Base-by-base conservation (phyloP, 1,140 invertebrate species). In the Asbolus verrucosus region DNA sequence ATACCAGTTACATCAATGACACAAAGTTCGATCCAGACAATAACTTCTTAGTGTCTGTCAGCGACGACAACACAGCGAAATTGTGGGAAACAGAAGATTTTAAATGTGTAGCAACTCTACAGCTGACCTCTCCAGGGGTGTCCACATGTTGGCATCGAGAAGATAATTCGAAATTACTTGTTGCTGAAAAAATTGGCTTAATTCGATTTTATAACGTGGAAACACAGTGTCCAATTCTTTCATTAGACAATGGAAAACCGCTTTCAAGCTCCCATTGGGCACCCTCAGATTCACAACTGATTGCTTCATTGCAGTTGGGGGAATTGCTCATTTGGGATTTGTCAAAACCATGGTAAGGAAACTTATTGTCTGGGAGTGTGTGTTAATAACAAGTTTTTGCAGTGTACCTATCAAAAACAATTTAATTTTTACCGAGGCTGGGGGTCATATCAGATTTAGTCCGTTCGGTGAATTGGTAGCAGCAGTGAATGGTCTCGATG, bases 11-110 rank as follows among this genome's bases (percentile, higher is more conserved):
- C 77, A 85, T 92, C 0, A 94, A 94, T 80, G 84, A 85, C 38
- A 78, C 92, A 15, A 82, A 85, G 21, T 93, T 87, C 84, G 90
- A 92, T 74, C 86, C 87, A 4, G 86, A 87, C 41, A 91, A 91
- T 15, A 84, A 87, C 27, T 83, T 86, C 61, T 75, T 94, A 31
- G 91, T 90, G 11, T 92, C 90, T 33, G 89, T 88, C 6, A 90
- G 91, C 69, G 92, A 94, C 82, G 92, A 94, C 80, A 86, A 88
- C 36, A 90, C 89, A 0, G 92, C 90, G 77, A 85, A 87, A 74
- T 79, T 94, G 14, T 93, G 91, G 91, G 82, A 80, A 36, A 77
- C 84, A 36, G 84, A 87, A 33, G 84, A 85, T 54, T 82, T 83
- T 69, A 83, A 85, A 75, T 85, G 83, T 70, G 75, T 85, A 15